A percentile compares a stretch with the other conserved stretches of the same genome.
These are phyloP conservation scores for Heliopora coerulea DNA, from an alignment of 92 coral and sea anemone species.

Conservation along the genomic window DNA sequence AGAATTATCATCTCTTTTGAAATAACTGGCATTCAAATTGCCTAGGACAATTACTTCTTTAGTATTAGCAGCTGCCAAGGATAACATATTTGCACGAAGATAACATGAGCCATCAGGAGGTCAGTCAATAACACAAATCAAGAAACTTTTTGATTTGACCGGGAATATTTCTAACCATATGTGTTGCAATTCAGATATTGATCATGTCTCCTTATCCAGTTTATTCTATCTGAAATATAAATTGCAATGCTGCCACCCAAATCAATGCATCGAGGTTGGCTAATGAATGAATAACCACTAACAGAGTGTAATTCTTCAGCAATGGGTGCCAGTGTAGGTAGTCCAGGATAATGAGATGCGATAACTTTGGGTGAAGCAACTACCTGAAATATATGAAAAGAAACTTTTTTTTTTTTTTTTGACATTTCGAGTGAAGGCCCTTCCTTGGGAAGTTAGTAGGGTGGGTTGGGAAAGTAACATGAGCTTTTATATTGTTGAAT, in stretches of 20 bases:
- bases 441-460: no score
- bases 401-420: no score
- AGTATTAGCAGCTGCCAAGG: neutral
- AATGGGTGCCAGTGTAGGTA: no score
- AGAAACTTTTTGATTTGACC: slow-evolving; percentile 17
- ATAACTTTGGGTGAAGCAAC: no score
- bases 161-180: slow-evolving; percentile 25
- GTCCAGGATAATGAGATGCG: no score
- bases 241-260: slow-evolving; percentile 13
- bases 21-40: slow-evolving; percentile 35
- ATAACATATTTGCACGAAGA: slow-evolving; percentile 10
- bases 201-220: slow-evolving; percentile 28
- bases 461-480: no score
- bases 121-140: slow-evolving; percentile 3
- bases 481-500: no score
- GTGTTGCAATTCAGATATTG: slow-evolving; percentile 2
- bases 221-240: slow-evolving; percentile 12
- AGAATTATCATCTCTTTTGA: slow-evolving; percentile 31
- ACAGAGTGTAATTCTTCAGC: no score
- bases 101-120: slow-evolving; percentile 9
- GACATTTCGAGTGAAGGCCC: no score
- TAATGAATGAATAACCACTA: slow-evolving; percentile 17
- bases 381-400: no score
- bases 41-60: slow-evolving; percentile 46
- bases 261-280: neutral